These are phyloP conservation scores for Pampusana beccarii DNA, from an alignment of 2,113 vertebrate genomes.

Conservation along the genomic window DNA sequence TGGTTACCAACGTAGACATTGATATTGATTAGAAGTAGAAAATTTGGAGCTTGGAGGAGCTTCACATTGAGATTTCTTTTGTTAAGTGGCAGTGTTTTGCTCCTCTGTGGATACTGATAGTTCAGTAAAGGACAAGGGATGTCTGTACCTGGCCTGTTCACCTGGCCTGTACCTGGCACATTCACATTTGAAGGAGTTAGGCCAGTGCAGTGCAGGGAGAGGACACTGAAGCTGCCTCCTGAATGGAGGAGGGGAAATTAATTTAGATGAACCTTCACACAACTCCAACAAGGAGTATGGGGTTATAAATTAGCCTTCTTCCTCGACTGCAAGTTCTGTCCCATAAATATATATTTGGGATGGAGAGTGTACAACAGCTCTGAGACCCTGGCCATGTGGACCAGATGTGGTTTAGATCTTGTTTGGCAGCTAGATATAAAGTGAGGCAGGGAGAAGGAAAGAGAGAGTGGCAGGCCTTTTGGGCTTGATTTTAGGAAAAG, in stretches of 20 bases:
- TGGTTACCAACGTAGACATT: not conserved
- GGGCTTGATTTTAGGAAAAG: not conserved
- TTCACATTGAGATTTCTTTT: not conserved
- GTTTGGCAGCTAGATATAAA: not conserved
- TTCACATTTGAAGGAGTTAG: constrained; percentile 25
- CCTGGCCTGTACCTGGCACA: not conserved
- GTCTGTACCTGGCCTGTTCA: not conserved
- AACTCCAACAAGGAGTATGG: not conserved
- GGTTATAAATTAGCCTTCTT: not conserved
- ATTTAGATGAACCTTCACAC: not conserved
- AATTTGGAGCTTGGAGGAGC: not conserved
- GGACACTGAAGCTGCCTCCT: not conserved
- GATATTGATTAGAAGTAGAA: not conserved
- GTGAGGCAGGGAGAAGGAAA: not conserved
- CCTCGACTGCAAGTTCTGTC: not conserved
- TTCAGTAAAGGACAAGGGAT: not conserved
- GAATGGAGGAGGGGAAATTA: not conserved
- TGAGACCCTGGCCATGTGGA: not conserved
- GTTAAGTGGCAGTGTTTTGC: not conserved
- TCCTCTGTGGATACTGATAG: not conserved
- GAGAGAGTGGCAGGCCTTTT: not conserved
- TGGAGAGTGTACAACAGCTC: not conserved
- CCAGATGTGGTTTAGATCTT: not conserved
- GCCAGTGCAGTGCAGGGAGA: not conserved
- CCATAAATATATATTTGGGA: not conserved